Base-by-base conservation (phyloP, 1,140 invertebrate species). In the Temnothorax nylanderi region DNA sequence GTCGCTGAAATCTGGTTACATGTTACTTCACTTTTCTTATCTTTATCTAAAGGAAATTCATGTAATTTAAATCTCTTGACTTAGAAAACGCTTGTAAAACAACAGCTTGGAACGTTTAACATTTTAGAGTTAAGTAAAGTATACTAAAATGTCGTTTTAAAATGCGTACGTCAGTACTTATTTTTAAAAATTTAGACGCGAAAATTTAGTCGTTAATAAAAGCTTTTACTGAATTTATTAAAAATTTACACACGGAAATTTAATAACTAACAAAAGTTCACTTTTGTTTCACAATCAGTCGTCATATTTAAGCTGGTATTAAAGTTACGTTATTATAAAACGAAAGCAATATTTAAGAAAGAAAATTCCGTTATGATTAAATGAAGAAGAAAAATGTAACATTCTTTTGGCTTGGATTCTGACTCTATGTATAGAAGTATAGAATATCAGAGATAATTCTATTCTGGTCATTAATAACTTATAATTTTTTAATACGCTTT, bases 11-110 rank as follows among this genome's bases (percentile, higher is more conserved):
- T 84, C 32, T 60, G n/a, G 13, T 3, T 60, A 60, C 13, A 74
- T 58, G 51, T 58, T 58, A 51, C 37, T 56, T 44, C 21, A 6
- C 16, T 60, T 47, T 47, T 60, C 47, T 84, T 82, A 32, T 54
- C 2, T 54, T 18, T 56, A 16, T 44, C 16, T 34, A 44, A 71
- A 72, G 13, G 5, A 41, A 37, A 37, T 54, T 37, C 16, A 47
- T 64, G 18, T 64, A 77, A 77, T 77, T 64, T 44, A 64, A 34
- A 76, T 60, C 44, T 34, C 18, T 44, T 47, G 26, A 58, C n/a
- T 56, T 44, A 0, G n/a, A n/a, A 37, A 65, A 49, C 13, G 26
- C 60, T 18, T 34, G 11, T 49, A 47, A 78, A 65, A 37, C 18
- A 8, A n/a, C 16, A n/a, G 13, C 37, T 26, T 47, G 2, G 16